Evolutionary conservation across 2,888 invertebrate species (phyloP).

Genomic region (Griposia aprilina): DNA sequence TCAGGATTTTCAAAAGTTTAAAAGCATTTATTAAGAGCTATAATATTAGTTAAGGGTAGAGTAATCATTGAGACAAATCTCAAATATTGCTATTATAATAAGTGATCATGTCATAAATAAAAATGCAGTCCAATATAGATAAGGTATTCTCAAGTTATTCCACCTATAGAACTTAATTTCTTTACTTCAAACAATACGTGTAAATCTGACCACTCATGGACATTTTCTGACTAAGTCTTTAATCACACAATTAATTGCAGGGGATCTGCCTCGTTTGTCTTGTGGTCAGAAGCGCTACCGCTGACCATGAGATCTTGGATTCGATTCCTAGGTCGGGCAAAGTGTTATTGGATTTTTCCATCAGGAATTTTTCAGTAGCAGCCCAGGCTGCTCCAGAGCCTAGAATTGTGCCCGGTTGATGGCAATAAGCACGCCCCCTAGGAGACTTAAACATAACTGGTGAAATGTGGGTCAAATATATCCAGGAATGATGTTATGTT

Average conservation of each 20-base stretch:
- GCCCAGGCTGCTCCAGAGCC: no score
- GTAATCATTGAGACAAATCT: no score
- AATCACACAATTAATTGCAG: background rate
- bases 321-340: background rate
- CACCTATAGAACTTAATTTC: no score
- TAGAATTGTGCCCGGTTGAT: background rate
- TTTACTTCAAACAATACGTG: background rate
- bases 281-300: background rate
- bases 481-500: no score
- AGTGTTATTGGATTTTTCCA: background rate
- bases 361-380: background rate
- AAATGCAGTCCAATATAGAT: background rate
- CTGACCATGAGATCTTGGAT: background rate
- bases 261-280: background rate
- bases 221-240: background rate
- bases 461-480: background rate
- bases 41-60: background rate
- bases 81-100: background rate
- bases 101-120: background rate
- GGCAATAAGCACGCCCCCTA: no score
- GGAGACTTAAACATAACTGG: background rate
- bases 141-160: no score
- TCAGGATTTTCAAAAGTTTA: no score
- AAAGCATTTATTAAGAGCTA: background rate
- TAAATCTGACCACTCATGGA: no score